Evolutionary conservation across 2,888 invertebrate genomes (phyloP), one percentile per base, ranked within the genome.

Genomic region (Amiota minor): DNA sequence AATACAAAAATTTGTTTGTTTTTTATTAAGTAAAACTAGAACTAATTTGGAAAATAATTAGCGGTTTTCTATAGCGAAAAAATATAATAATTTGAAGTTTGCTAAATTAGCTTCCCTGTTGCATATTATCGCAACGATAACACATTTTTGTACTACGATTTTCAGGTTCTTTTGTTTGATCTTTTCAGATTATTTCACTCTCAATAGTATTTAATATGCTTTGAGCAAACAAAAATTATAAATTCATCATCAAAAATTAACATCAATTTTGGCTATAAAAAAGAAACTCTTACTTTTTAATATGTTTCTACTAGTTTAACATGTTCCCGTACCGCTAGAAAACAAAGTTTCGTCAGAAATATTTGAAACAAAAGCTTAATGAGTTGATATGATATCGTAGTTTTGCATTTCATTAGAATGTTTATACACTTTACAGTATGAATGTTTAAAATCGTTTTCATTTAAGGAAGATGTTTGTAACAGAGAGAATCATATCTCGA

Each of bases 161-260:
- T 50, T 50, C 53, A 50, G 6, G 8, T 35, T 23, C 11, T 23
- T 3, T 35, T 62, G n/a, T 45, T 14, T 45, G 35, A 20, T 18
- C 23, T 20, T 59, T 10, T 55, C 16, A 11, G 20, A 61, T 12
- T 20, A 12, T 20, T 47, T 65, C 16, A 65, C n/a, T 65, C 49
- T 47, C 20, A 47, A 11, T 47, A 18, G 47, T 47, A n/a, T n/a
- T n/a, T n/a, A 49, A 18, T 47, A 65, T 65, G 47, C 18, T 10
- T 11, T 65, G 20, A 65, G 18, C 18, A 65, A 65, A 65, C 47
- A 65, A 62, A 35, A 6, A 49, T 16, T 16, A 8, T 12, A 18
- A 16, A 65, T 65, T 65, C 65, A 49, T 65, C 65, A 65, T 65
- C 65, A 45, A 65, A 20, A 65, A 65, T 65, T 65, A 47, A 10